phyloP scores from a whole-genome alignment of 1,140 invertebrate species.

The Eupristina koningsbergeri region DNA sequence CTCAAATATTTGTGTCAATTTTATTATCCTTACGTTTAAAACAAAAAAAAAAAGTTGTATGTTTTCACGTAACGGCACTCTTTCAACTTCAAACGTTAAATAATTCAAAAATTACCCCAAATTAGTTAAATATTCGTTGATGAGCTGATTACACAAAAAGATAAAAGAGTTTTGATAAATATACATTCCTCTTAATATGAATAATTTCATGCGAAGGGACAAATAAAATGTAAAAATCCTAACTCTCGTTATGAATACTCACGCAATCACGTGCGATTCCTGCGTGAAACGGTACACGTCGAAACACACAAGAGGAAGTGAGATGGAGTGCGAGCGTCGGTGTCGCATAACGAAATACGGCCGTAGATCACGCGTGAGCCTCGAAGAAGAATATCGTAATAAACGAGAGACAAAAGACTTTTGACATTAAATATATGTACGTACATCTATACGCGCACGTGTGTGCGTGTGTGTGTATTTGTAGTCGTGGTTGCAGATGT shows the following conservation, averaged over 20 bases:
- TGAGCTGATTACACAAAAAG: neutral
- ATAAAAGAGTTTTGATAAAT: neutral
- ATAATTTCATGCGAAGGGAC: neutral
- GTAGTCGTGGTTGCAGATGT: too few relatives aligned
- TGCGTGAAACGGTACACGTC: neutral
- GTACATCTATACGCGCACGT: neutral
- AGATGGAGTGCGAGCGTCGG: neutral
- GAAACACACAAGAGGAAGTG: too few relatives aligned
- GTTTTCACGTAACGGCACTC: too few relatives aligned
- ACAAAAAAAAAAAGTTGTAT: neutral
- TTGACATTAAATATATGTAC: neutral
- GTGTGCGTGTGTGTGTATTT: neutral
- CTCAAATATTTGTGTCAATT: conserved; percentile 4
- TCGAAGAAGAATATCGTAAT: conserved; percentile 23
- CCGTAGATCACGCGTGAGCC: conserved; percentile 17
- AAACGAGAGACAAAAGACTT: conserved; percentile 3
- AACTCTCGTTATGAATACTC: neutral
- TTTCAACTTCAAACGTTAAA: neutral
- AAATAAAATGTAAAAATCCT: neutral
- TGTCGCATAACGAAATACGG: conserved; percentile 12
- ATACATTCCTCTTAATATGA: neutral
- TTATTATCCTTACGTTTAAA: neutral
- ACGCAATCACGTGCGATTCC: neutral
- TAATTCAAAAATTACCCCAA: neutral
- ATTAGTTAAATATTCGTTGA: neutral